Evolutionary conservation across 2,888 invertebrate species (phyloP).

Genomic region (Hypena proboscidalis): DNA sequence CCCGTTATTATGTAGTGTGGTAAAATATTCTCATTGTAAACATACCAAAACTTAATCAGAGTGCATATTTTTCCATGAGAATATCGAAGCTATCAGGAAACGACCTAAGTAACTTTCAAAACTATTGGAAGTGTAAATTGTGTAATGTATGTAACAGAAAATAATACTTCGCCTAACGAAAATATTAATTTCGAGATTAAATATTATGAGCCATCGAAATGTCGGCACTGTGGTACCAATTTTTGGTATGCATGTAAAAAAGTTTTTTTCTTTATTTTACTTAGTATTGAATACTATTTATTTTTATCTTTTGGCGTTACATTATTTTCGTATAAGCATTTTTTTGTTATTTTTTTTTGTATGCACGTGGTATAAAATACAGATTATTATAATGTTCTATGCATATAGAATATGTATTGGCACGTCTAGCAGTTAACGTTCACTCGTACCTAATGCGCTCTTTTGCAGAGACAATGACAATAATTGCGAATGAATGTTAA

Average conservation of each 20-base stretch:
- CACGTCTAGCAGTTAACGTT: conserved; percentile 21
- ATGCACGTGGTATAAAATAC: conserved; percentile 37
- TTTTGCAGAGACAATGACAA: too few relatives aligned
- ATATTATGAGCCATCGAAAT: background rate
- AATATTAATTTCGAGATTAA: too few relatives aligned
- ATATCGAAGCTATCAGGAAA: too few relatives aligned
- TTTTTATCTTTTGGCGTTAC: conserved; percentile 10
- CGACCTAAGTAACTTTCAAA: too few relatives aligned
- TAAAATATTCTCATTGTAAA: too few relatives aligned
- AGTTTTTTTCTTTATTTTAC: background rate
- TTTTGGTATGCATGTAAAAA: background rate
- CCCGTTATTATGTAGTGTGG: too few relatives aligned
- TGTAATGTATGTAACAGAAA: too few relatives aligned
- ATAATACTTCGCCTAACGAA: too few relatives aligned
- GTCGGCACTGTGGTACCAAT: background rate
- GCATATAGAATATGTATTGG: conserved; percentile 36
- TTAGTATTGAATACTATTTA: conserved; percentile 1
- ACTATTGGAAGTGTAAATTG: too few relatives aligned
- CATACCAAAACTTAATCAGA: too few relatives aligned
- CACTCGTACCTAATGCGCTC: conserved; percentile 10
- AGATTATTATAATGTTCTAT: conserved; percentile 41
- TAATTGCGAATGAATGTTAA: too few relatives aligned
- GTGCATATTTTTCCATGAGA: too few relatives aligned
- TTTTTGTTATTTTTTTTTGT: conserved; percentile 20
- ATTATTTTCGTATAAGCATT: conserved; percentile 21